Evolutionary conservation across 2,888 invertebrate genomes (phyloP).

Genomic region (Neoaliturus tenellus): DNA sequence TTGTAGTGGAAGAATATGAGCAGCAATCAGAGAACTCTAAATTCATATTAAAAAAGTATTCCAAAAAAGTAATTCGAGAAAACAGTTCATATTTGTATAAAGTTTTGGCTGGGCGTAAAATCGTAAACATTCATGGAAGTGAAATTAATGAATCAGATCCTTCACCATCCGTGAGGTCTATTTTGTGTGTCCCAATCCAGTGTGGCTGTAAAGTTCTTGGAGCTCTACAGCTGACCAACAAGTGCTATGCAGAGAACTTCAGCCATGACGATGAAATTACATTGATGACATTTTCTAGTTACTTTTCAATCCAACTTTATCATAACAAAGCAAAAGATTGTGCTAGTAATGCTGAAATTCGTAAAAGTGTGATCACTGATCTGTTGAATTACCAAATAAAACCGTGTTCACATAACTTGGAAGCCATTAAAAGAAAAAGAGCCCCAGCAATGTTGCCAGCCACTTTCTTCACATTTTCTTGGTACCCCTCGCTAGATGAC

Average conservation of each 20-base stretch:
- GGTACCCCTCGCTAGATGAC: conserved; percentile 38
- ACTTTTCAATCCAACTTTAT: not conserved
- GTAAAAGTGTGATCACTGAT: conserved; percentile 13
- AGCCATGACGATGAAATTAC: conserved; percentile 10
- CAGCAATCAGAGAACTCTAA: not conserved
- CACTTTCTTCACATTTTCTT: conserved; percentile 34
- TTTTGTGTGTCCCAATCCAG: not conserved
- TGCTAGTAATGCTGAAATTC: not conserved
- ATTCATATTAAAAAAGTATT: not conserved
- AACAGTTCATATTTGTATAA: not conserved
- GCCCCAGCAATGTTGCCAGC: not conserved
- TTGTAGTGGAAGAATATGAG: conserved; percentile 8
- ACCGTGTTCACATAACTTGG: conserved; percentile 45
- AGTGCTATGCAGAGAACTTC: not conserved
- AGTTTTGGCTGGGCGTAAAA: not conserved
- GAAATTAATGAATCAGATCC: not conserved
- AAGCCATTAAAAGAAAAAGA: conserved; percentile 10
- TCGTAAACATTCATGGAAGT: not conserved
- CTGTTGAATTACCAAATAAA: conserved; percentile 44
- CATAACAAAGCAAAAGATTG: not conserved
- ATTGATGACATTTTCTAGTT: conserved; percentile 13
- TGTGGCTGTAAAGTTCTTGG: conserved; percentile 15
- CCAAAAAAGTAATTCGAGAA: not conserved
- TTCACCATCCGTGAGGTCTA: not conserved
- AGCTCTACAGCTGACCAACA: not conserved